These are phyloP conservation scores for Ranitomeya variabilis DNA, from an alignment of 2,113 vertebrate species.

Conservation along the genomic window DNA sequence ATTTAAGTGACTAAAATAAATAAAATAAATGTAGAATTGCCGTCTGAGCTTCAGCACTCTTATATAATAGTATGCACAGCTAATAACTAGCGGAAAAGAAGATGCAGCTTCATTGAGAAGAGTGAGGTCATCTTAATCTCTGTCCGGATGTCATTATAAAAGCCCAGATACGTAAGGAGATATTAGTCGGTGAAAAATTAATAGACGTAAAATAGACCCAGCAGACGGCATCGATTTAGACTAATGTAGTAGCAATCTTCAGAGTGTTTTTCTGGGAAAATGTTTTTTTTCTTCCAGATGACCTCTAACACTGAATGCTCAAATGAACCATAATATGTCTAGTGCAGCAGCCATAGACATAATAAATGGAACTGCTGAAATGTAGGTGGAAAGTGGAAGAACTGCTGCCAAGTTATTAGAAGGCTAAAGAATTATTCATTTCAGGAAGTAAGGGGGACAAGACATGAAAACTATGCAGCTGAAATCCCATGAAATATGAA, in stretches of 20 bases:
- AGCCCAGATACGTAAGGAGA: conserved; percentile 7
- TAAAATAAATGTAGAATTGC: background rate
- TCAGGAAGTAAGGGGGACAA: conserved; percentile 38
- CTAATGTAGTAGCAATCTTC: conserved; percentile 55
- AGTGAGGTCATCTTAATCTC: conserved; percentile 42
- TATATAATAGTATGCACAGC: background rate
- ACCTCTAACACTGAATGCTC: conserved; percentile 57
- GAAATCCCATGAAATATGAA: conserved; percentile 22
- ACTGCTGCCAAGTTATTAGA: conserved; percentile 55
- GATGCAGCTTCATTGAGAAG: conserved; percentile 22
- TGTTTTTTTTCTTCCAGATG: conserved; percentile 46
- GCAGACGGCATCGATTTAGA: conserved; percentile 51
- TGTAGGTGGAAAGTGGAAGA: conserved; percentile 53
- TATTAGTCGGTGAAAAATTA: conserved; percentile 41
- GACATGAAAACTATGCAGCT: conserved; percentile 25
- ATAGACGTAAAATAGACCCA: conserved; percentile 46
- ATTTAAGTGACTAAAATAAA: too few relatives aligned
- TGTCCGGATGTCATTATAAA: conserved; percentile 49
- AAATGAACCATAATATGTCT: conserved; percentile 57
- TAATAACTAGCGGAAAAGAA: conserved; percentile 7
- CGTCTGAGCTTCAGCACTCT: background rate
- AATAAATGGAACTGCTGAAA: conserved; percentile 56
- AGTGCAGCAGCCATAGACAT: conserved; percentile 49
- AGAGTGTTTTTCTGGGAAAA: conserved; percentile 59
- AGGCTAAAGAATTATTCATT: conserved; percentile 48